phyloP scores from a whole-genome alignment of 2,113 vertebrate species.

The Barbus barbus region DNA sequence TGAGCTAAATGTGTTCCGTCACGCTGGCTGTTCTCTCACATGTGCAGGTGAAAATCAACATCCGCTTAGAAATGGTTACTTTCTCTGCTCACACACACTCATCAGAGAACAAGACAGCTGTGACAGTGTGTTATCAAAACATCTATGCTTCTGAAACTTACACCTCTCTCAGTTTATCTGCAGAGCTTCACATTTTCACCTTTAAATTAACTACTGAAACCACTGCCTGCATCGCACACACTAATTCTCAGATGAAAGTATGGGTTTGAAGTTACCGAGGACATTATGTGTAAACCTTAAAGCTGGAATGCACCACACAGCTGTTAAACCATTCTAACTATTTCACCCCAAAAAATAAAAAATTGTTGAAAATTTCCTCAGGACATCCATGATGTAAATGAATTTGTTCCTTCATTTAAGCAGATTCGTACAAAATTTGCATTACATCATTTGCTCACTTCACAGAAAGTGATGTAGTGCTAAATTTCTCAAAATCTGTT shows the following conservation, averaged over 20 bases:
- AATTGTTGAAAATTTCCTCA: no score
- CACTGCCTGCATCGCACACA: neutral
- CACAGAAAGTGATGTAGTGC: no score
- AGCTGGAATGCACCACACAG: neutral
- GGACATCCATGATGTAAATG: no score
- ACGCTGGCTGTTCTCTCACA: constrained; percentile 1
- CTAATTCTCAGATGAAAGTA: neutral
- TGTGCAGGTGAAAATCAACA: constrained; percentile 11
- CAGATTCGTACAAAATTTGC: no score
- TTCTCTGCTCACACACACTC: constrained; percentile 18
- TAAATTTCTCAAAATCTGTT: no score
- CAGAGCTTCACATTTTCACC: constrained; percentile 57
- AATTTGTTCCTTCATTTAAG: no score
- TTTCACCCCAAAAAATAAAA: neutral
- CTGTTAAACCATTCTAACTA: no score
- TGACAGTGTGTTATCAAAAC: neutral
- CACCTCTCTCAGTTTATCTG: constrained; percentile 37
- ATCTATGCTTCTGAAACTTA: constrained; percentile 36
- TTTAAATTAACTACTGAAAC: constrained; percentile 1
- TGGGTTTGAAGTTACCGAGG: neutral
- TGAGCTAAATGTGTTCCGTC: neutral
- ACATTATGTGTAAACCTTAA: neutral
- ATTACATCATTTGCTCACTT: no score
- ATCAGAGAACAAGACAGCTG: neutral
- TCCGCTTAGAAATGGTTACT: no score